These are phyloP conservation scores for Cavia aperea DNA, from an alignment of 2,113 vertebrate species.

Conservation along the genomic window DNA sequence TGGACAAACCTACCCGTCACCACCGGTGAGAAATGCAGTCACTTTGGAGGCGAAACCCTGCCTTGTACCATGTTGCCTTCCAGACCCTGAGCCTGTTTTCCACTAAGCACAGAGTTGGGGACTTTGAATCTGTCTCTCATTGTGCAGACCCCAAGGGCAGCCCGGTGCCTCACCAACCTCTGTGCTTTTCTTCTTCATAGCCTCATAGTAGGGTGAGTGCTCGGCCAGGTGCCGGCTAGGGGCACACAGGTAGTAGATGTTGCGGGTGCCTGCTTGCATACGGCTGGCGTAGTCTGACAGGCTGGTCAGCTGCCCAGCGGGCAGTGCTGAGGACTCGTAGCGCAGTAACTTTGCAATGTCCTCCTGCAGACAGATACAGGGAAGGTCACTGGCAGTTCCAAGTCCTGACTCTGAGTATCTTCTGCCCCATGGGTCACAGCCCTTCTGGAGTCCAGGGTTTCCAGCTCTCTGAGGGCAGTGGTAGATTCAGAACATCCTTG, in stretches of 20 bases:
- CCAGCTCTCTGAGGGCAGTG: too few relatives aligned
- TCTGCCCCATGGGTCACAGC: rapidly evolving
- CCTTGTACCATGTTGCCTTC: background rate
- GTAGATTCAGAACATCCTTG: background rate
- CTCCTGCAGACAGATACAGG: conserved; percentile 77
- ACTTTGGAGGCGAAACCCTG: rapidly evolving
- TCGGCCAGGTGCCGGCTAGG: conserved; percentile 92
- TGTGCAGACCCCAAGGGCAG: background rate
- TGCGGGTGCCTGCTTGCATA: conserved; percentile 91
- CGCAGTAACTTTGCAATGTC: conserved; percentile 92
- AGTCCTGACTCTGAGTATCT: background rate
- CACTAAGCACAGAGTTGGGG: background rate
- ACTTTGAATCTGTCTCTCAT: background rate
- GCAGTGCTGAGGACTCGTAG: conserved; percentile 89
- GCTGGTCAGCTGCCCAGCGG: conserved; percentile 86
- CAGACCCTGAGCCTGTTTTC: background rate
- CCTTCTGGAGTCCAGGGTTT: background rate
- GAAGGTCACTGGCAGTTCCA: background rate
- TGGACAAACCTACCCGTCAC: rapidly evolving
- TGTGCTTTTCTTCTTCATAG: conserved; percentile 94
- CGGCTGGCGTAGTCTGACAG: conserved; percentile 86
- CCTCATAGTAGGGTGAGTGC: conserved; percentile 94
- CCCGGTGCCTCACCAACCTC: conserved; percentile 80
- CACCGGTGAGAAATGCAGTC: background rate
- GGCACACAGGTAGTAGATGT: conserved; percentile 94